Evolutionary conservation across 2,113 vertebrate species (phyloP).

Genomic region (Steatornis caripensis): DNA sequence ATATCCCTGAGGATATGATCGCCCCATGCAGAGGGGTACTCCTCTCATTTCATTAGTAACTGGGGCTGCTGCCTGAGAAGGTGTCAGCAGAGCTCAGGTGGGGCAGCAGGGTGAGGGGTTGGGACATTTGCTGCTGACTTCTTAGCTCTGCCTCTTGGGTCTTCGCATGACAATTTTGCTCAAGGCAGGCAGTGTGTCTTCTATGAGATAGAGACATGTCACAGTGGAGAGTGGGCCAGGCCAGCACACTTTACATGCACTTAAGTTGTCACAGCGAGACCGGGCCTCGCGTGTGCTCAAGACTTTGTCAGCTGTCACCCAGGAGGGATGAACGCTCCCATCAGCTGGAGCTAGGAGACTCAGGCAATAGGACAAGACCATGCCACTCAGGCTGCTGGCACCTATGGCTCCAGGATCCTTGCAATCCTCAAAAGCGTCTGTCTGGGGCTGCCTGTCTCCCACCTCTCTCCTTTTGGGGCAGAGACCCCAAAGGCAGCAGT

Average conservation of each 20-base stretch:
- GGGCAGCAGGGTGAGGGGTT: neutral
- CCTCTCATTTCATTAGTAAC: neutral
- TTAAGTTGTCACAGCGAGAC: neutral
- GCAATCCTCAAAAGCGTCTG: neutral
- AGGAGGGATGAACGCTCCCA: neutral
- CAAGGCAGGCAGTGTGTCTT: neutral
- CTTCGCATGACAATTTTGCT: neutral
- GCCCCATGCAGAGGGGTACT: fast-evolving
- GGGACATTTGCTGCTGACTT: neutral
- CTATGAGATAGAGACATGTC: neutral
- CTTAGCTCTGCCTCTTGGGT: neutral
- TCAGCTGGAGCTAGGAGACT: neutral
- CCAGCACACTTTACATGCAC: fast-evolving
- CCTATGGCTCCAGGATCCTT: neutral
- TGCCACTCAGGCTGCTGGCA: fast-evolving
- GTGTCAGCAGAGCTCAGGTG: fast-evolving
- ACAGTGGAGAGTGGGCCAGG: fast-evolving
- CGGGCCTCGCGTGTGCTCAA: fast-evolving
- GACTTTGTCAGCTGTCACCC: neutral
- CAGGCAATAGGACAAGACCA: neutral
- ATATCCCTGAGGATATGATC: fast-evolving
- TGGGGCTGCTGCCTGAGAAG: neutral
- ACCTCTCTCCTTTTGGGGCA: neutral
- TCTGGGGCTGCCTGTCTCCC: neutral
- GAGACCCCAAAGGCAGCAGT: fast-evolving